A percentile compares a stretch with the other conserved stretches of the same genome.
phyloP scores from a whole-genome alignment of 1,140 invertebrate genomes.

The Apis dorsata region DNA sequence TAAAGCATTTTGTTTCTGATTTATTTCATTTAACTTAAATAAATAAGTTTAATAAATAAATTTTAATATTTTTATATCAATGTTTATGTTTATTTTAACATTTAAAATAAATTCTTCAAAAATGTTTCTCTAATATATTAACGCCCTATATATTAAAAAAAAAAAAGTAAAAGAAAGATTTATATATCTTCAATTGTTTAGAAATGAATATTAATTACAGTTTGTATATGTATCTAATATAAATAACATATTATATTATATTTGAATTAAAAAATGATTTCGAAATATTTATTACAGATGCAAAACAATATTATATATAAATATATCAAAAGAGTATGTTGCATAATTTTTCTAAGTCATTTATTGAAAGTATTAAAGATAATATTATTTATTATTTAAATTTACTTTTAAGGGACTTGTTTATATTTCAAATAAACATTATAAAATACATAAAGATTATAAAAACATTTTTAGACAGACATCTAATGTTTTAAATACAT shows the following conservation, averaged over 20 bases:
- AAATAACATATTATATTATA: neutral
- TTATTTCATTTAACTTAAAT: too few relatives aligned
- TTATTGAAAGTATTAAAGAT: neutral
- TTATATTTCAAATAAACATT: slow-evolving; percentile 23
- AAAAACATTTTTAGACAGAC: neutral
- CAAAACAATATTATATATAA: neutral
- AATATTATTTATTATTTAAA: neutral
- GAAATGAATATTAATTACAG: neutral
- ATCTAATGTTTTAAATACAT: neutral
- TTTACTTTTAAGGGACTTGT: slow-evolving; percentile 35
- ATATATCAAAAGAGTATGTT: slow-evolving; percentile 25
- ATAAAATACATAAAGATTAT: neutral
- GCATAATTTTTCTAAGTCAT: neutral
- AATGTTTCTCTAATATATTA: too few relatives aligned
- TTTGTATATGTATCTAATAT: slow-evolving; percentile 20
- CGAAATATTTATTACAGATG: slow-evolving; percentile 23
- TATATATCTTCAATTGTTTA: slow-evolving; percentile 30
- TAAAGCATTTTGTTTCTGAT: too few relatives aligned
- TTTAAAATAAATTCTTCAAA: too few relatives aligned
- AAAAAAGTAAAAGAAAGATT: neutral
- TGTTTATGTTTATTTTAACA: too few relatives aligned
- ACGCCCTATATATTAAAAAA: neutral
- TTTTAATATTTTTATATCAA: too few relatives aligned
- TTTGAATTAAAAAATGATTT: slow-evolving; percentile 29
- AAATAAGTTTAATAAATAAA: too few relatives aligned